A percentile compares a stretch with the other conserved stretches of the same genome.
Conservation (phyloP, 2,888 invertebrate genomes). For the Listrodromus nycthemerus region DNA sequence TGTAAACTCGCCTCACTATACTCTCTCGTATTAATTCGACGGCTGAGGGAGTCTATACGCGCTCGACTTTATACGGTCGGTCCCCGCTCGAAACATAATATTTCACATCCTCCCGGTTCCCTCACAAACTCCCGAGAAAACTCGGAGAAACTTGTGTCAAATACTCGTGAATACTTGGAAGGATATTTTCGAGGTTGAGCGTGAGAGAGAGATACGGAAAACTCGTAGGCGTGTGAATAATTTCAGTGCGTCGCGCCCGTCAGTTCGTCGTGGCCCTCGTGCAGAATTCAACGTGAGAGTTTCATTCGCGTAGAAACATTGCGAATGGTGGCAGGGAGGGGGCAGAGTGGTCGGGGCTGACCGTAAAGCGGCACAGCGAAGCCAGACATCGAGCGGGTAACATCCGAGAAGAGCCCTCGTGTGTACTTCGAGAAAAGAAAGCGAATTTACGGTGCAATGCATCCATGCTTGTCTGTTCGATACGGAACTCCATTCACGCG, state of each 20-base stretch:
- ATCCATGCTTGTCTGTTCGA: constrained; percentile 38
- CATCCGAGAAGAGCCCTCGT: neutral
- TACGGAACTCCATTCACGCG: constrained; percentile 44
- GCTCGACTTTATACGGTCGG: neutral
- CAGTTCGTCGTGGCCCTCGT: constrained; percentile 31
- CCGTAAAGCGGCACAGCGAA: neutral
- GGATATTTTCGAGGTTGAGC: neutral
- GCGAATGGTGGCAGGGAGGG: neutral
- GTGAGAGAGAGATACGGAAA: constrained; percentile 38
- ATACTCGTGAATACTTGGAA: neutral
- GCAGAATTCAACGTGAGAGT: constrained; percentile 36
- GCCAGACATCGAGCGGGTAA: neutral
- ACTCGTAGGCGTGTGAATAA: constrained; percentile 59
- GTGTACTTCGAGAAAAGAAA: constrained; percentile 19
- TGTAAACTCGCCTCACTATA: neutral
- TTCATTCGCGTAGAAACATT: constrained; percentile 27
- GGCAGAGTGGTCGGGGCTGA: neutral
- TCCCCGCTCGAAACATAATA: constrained; percentile 6
- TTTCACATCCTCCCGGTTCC: neutral
- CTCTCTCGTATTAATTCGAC: neutral
- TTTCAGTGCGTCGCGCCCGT: constrained; percentile 46
- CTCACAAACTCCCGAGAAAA: neutral
- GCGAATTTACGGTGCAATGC: constrained; percentile 38
- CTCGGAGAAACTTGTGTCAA: constrained; percentile 20
- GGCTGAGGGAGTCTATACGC: neutral